These are phyloP conservation scores for Ranitomeya variabilis DNA, from an alignment of 2,113 vertebrate species.

Conservation along the genomic window DNA sequence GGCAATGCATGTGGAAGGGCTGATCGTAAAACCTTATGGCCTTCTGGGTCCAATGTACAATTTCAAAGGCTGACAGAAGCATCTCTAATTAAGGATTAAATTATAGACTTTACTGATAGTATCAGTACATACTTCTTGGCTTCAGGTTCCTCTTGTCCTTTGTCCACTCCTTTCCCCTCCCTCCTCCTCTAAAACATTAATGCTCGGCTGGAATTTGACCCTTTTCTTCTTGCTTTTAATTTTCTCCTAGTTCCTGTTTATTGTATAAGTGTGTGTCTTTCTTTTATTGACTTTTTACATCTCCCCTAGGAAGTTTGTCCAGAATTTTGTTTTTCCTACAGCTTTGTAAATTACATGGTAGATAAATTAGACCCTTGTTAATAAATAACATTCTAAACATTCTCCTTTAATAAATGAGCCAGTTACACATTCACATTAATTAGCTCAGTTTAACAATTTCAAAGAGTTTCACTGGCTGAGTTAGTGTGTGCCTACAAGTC, in stretches of 20 bases:
- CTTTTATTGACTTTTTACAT: background rate
- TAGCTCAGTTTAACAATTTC: background rate
- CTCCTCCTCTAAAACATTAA: slow-evolving; percentile 11
- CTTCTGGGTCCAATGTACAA: background rate
- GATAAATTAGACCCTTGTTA: slow-evolving; percentile 44
- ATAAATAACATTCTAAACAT: slow-evolving; percentile 35
- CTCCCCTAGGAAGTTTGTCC: background rate
- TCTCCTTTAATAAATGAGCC: background rate
- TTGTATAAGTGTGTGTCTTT: background rate
- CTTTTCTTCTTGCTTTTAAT: slow-evolving; percentile 39
- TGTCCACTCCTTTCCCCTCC: slow-evolving; percentile 19
- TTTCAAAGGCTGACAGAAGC: slow-evolving; percentile 1
- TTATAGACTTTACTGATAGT: background rate
- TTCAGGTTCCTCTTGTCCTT: slow-evolving; percentile 16
- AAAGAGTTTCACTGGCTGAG: slow-evolving; percentile 3
- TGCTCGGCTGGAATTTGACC: slow-evolving; percentile 46
- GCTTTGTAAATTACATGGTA: background rate
- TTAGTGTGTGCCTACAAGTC: background rate
- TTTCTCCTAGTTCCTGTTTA: background rate
- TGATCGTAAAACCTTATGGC: background rate
- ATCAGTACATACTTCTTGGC: background rate
- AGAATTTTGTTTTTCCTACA: background rate
- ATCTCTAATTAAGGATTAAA: background rate
- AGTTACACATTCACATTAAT: background rate
- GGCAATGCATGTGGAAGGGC: background rate